Evolutionary conservation across 2,888 invertebrate species (phyloP).

Genomic region (Megaustenia siamemsis): DNA sequence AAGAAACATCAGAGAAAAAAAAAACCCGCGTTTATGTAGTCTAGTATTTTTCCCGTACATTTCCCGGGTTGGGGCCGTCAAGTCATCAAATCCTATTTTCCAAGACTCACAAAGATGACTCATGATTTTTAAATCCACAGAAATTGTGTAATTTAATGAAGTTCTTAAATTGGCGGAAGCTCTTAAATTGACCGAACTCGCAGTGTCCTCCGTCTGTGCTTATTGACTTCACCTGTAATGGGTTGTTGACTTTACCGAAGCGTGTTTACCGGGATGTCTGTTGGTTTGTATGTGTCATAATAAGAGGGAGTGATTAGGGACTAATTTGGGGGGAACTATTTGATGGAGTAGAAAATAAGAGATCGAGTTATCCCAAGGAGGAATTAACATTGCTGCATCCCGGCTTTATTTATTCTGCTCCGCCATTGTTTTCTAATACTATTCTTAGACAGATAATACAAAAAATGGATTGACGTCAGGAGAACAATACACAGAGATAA

Average conservation of each 20-base stretch:
- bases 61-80: neutral
- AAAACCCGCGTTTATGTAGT: too few species aligned
- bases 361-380: neutral
- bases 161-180: conserved; percentile 7
- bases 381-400: neutral
- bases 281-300: neutral
- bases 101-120: conserved; percentile 9
- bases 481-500: neutral
- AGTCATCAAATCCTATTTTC: conserved; percentile 2
- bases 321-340: neutral
- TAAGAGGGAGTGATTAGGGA: too few species aligned
- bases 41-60: too few species aligned
- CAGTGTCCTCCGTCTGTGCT: neutral
- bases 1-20: too few species aligned
- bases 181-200: neutral
- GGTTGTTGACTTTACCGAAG: neutral
- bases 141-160: neutral
- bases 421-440: neutral
- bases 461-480: neutral
- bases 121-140: neutral
- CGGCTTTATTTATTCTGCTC: neutral
- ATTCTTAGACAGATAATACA: conserved; percentile 17
- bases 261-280: neutral
- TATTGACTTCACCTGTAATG: conserved; percentile 6
- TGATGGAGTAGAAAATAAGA: neutral